Percentiles rank a stretch among this genome's conserved stretches.
Conservation (phyloP, 2,113 vertebrate genomes). For the Equus przewalskii region DNA sequence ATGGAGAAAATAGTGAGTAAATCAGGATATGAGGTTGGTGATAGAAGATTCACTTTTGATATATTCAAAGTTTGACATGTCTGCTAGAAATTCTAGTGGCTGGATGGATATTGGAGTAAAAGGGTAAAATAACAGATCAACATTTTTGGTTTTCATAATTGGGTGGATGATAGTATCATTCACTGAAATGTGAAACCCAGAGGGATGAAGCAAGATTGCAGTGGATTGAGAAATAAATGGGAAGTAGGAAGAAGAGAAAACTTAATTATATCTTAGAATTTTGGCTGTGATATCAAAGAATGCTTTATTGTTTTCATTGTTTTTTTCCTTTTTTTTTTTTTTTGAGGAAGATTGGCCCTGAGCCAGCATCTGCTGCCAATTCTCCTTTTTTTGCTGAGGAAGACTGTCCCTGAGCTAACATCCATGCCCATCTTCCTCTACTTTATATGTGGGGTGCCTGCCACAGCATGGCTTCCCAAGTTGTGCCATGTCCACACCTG, state of each 20-base stretch:
- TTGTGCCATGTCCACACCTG: too few relatives aligned
- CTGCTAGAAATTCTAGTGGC: not conserved
- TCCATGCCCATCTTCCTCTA: too few relatives aligned
- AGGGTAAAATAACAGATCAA: not conserved
- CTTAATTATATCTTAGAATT: not conserved
- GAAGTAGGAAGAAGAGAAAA: not conserved
- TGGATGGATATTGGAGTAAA: not conserved
- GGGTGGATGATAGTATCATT: not conserved
- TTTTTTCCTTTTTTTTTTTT: too few relatives aligned
- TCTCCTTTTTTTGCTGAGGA: too few relatives aligned
- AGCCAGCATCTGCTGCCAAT: too few relatives aligned
- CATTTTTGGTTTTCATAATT: not conserved
- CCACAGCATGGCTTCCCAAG: too few relatives aligned
- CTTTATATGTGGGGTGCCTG: too few relatives aligned
- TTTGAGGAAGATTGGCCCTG: too few relatives aligned
- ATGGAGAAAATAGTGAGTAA: not conserved
- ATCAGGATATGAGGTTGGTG: not conserved
- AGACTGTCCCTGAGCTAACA: too few relatives aligned
- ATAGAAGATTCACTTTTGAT: not conserved
- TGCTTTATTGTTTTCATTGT: not conserved
- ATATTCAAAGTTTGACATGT: not conserved
- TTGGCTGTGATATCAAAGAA: not conserved
- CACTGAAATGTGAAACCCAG: not conserved
- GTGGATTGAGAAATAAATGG: not conserved
- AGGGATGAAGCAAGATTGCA: not conserved